Evolutionary conservation across 2,797 vertebrate species (phyloP), one percentile per base, ranked within the genome.

Genomic region (Hippopotamyrus pictus): DNA sequence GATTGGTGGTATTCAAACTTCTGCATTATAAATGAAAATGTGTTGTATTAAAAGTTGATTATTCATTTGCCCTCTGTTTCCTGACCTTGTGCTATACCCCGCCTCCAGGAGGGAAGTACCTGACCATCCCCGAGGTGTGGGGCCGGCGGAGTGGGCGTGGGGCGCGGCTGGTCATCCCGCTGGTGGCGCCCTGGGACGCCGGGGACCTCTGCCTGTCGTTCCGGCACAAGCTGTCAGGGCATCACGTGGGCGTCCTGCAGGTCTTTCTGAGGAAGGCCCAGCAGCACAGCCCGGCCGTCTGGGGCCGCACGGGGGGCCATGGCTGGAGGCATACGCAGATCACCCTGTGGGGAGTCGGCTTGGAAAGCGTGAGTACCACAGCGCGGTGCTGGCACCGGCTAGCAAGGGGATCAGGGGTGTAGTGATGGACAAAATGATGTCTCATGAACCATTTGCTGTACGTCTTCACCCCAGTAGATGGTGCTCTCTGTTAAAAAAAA

Each of bases 271-370:
- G 97, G 93, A 98, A 96, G 54, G 96, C 92, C 0, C 95, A 96
- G 12, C 94, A 95, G 93, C 97, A 97, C 0, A 97, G 97, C 54
- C 97, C 97, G 0, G 97, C 97, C 0, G 92, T 99, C 0, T 99
- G 99, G 99, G 97, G 97, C 19, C 95, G 98, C 57, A 98, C 96
- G 0, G 96, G 98, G 0, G 98, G 98, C 88, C 97, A 94, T 0
- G 97, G 97, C 93, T 99, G 98, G 98, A 97, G 97, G 89, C 96
- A 96, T 89, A 98, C 98, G 5, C 97, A 98, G 88, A 96, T 99
- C 92, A 98, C 97, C 3, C 89, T 99, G 90, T 96, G 90, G 93
- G 97, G 97, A 65, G 93, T 91, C 0, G 97, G 97, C 89, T 92
- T 99, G 93, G 97, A 96, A 93, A 99, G 97, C 69, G 98, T 99